phyloP scores from a whole-genome alignment of 2,888 invertebrate species.

The Nebria brevicollis region DNA sequence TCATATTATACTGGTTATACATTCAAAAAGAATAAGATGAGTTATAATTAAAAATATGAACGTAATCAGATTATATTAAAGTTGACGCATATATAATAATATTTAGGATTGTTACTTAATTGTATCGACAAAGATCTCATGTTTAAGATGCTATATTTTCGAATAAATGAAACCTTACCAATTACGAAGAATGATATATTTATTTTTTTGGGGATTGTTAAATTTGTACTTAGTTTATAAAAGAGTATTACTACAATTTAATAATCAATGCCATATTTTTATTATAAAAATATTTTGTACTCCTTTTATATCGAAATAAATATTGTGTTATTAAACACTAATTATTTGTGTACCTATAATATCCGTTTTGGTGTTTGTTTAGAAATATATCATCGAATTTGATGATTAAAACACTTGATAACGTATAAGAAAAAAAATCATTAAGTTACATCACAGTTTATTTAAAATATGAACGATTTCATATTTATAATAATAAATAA shows the following conservation, averaged over 20 bases:
- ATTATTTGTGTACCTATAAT: too few relatives aligned
- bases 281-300: neutral
- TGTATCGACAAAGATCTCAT: neutral
- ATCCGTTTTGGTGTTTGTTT: too few relatives aligned
- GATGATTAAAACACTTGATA: too few relatives aligned
- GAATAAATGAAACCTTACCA: neutral
- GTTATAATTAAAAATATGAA: too few relatives aligned
- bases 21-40: too few relatives aligned
- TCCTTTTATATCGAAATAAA: neutral
- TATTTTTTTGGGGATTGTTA: neutral
- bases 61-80: too few relatives aligned
- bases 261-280: neutral
- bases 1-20: too few relatives aligned
- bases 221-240: neutral
- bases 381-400: too few relatives aligned
- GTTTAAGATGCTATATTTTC: neutral
- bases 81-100: too few relatives aligned
- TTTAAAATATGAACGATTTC: constrained; percentile 34
- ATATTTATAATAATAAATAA: constrained; percentile 4
- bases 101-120: too few relatives aligned
- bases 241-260: neutral
- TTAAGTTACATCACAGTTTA: constrained; percentile 39
- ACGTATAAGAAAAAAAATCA: too few relatives aligned
- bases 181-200: neutral
- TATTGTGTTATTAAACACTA: neutral